Evolutionary conservation across 1,140 invertebrate genomes (phyloP).

Genomic region (Halesus radiatus): DNA sequence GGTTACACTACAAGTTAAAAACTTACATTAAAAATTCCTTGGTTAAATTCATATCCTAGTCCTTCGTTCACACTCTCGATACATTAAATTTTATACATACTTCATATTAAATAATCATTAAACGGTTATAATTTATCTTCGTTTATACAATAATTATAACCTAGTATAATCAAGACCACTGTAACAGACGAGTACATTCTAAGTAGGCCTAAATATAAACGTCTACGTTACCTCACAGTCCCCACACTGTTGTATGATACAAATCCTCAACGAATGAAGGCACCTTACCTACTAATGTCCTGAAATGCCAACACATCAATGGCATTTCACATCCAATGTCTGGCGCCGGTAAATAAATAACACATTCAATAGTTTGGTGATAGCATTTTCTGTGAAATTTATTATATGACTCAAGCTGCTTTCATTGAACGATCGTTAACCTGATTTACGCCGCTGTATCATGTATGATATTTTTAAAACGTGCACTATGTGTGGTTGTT

Average conservation of each 20-base stretch:
- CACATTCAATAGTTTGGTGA: neutral
- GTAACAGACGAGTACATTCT: conserved; percentile 45
- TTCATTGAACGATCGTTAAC: too few relatives aligned
- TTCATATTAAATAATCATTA: conserved; percentile 7
- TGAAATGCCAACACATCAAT: conserved; percentile 22
- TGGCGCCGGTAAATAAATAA: conserved; percentile 8
- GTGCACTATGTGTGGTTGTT: too few relatives aligned
- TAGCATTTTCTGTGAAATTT: neutral
- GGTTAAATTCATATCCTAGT: conserved; percentile 15
- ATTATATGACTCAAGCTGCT: too few relatives aligned
- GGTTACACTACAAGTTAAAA: conserved; percentile 35
- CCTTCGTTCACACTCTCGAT: neutral
- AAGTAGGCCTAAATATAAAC: conserved; percentile 51
- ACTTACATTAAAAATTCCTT: conserved; percentile 34
- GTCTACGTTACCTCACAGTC: conserved; percentile 43
- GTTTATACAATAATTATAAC: conserved; percentile 37
- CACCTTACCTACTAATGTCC: conserved; percentile 45
- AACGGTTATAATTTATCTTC: conserved; percentile 25
- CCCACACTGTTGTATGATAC: conserved; percentile 21
- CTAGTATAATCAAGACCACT: conserved; percentile 31
- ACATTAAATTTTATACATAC: conserved; percentile 20
- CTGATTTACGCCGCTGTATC: too few relatives aligned
- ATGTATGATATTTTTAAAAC: too few relatives aligned
- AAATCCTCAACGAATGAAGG: conserved; percentile 50
- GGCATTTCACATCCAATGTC: neutral